phyloP scores from a whole-genome alignment of 2,113 vertebrate species.

The Fukomys damarensis region DNA sequence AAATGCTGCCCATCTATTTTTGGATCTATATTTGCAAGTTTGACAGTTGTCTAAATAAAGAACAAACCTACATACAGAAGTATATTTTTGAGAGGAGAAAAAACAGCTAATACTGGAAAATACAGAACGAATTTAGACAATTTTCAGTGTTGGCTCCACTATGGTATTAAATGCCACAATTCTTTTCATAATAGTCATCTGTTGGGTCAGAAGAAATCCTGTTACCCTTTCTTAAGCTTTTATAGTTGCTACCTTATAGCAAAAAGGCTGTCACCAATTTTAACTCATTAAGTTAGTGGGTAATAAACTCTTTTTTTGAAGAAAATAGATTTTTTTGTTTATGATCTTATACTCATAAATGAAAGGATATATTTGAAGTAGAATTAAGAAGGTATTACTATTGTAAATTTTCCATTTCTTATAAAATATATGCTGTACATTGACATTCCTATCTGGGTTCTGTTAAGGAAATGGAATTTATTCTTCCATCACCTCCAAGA shows the following conservation, averaged over 20 bases:
- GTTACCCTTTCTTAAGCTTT: neutral
- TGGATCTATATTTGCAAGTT: slow-evolving; percentile 36
- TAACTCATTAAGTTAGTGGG: neutral
- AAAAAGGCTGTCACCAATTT: slow-evolving; percentile 16
- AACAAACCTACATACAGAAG: neutral
- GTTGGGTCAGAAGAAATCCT: neutral
- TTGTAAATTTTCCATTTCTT: neutral
- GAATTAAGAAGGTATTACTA: neutral
- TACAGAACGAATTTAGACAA: neutral
- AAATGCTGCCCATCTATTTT: neutral
- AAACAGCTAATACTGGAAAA: neutral
- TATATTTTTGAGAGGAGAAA: neutral
- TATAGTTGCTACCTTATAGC: neutral
- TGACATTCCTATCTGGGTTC: neutral
- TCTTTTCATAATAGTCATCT: neutral
- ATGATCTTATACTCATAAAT: neutral
- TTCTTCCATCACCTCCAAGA: neutral
- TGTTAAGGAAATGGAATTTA: neutral
- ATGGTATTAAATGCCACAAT: neutral
- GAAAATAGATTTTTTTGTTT: neutral
- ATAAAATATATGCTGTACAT: neutral
- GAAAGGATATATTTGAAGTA: neutral
- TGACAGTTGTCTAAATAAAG: slow-evolving; percentile 54
- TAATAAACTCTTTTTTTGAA: neutral
- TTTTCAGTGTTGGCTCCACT: slow-evolving; percentile 26